Conservation (phyloP, 2,888 invertebrate species). For the Isotomurus palustris region DNA sequence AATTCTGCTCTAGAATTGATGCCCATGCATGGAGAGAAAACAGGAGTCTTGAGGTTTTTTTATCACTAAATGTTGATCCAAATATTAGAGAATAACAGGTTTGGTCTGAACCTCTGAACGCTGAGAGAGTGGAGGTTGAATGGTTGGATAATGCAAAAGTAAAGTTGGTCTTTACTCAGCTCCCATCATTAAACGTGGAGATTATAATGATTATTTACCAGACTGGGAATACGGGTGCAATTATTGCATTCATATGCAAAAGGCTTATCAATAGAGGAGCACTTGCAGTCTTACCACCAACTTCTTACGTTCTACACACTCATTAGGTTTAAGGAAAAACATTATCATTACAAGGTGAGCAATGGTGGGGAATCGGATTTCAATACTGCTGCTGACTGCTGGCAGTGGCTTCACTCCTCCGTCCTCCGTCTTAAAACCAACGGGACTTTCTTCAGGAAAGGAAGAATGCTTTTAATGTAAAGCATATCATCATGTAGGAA, state of each 20-base stretch:
- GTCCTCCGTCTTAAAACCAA: too few species aligned
- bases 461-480: too few species aligned
- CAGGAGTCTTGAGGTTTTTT: too few species aligned
- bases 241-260: constrained; percentile 8
- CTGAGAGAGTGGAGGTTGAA: too few species aligned
- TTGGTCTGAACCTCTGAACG: not conserved
- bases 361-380: too few species aligned
- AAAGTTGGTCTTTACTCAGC: not conserved
- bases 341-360: too few species aligned
- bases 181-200: not conserved
- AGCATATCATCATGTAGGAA: too few species aligned
- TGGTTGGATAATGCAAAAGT: not conserved
- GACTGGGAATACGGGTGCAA: constrained; percentile 6
- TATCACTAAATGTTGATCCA: too few species aligned
- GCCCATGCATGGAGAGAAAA: not conserved
- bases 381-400: too few species aligned
- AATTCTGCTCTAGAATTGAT: not conserved
- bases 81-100: constrained; percentile 2
- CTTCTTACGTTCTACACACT: not conserved
- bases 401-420: too few species aligned
- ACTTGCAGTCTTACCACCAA: constrained; percentile 4
- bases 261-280: constrained; percentile 7
- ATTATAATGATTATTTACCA: constrained; percentile 12
- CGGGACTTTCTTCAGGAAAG: too few species aligned
- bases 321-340: not conserved